Percentiles rank a stretch among this genome's conserved stretches.
These are phyloP conservation scores for Lacanobia wlatinum DNA, from an alignment of 2,888 invertebrate species.

Conservation along the genomic window DNA sequence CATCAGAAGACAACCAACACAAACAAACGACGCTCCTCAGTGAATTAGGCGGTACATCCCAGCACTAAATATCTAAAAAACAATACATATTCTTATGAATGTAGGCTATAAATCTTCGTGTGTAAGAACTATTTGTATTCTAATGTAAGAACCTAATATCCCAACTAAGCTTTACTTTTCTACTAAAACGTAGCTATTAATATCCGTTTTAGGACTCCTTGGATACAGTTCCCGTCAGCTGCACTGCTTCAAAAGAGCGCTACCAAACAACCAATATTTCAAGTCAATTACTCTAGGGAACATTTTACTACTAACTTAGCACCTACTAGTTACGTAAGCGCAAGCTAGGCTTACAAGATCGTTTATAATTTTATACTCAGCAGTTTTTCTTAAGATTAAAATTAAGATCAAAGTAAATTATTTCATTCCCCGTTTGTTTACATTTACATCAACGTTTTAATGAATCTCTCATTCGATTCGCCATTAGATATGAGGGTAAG, in stretches of 20 bases:
- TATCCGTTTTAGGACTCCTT: constrained; percentile 78
- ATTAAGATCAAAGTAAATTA: constrained; percentile 78
- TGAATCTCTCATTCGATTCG: constrained; percentile 55
- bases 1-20: constrained; percentile 51
- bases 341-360: constrained; percentile 86
- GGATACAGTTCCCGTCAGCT: constrained; percentile 76
- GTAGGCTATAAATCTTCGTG: constrained; percentile 87
- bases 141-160: constrained; percentile 83
- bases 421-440: constrained; percentile 63
- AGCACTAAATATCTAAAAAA: constrained; percentile 58
- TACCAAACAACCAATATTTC: constrained; percentile 91
- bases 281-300: constrained; percentile 96
- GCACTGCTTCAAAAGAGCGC: constrained; percentile 73
- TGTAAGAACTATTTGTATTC: constrained; percentile 82
- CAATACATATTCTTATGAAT: constrained; percentile 89
- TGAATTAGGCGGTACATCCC: constrained; percentile 71
- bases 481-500: constrained; percentile 55
- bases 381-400: constrained; percentile 86
- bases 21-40: constrained; percentile 62
- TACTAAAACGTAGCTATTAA: constrained; percentile 80
- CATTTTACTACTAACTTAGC: constrained; percentile 92
- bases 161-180: constrained; percentile 89
- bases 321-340: constrained; percentile 88
- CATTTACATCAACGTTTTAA: constrained; percentile 59
- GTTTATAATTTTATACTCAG: constrained; percentile 90